These are phyloP conservation scores for Cyanoliseus patagonus DNA, from an alignment of 2,113 vertebrate genomes.

Conservation along the genomic window DNA sequence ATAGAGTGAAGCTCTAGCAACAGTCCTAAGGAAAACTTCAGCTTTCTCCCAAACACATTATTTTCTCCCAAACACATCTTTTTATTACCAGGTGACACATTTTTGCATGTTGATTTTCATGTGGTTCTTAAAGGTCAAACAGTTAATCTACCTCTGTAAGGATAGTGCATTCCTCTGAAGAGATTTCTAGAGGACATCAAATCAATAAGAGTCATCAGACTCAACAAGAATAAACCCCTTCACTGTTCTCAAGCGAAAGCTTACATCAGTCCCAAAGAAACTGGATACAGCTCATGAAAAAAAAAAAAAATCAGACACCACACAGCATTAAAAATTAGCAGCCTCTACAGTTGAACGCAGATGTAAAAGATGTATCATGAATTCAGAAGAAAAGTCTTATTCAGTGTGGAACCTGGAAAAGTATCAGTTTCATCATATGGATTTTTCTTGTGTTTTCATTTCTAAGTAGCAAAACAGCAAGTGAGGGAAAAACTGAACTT, in stretches of 20 bases:
- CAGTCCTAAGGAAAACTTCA: neutral
- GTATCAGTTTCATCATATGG: neutral
- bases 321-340: neutral
- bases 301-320: neutral
- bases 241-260: conserved; percentile 29
- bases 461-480: neutral
- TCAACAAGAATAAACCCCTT: conserved; percentile 48
- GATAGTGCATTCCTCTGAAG: conserved; percentile 48
- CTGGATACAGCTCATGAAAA: neutral
- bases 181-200: conserved; percentile 61
- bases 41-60: conserved; percentile 39
- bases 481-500: neutral
- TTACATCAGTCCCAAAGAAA: neutral
- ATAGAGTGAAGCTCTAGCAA: conserved; percentile 54
- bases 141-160: conserved; percentile 65
- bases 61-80: conserved; percentile 41
- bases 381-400: neutral
- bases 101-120: conserved; percentile 69
- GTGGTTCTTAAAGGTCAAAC: conserved; percentile 54
- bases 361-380: neutral
- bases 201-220: conserved; percentile 54
- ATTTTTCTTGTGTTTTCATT: neutral
- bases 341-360: neutral
- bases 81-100: conserved; percentile 58
- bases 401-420: neutral